Evolutionary conservation across 2,113 vertebrate genomes (phyloP), one percentile per base, ranked within the genome.

Genomic region (Cyprinus carpio): DNA sequence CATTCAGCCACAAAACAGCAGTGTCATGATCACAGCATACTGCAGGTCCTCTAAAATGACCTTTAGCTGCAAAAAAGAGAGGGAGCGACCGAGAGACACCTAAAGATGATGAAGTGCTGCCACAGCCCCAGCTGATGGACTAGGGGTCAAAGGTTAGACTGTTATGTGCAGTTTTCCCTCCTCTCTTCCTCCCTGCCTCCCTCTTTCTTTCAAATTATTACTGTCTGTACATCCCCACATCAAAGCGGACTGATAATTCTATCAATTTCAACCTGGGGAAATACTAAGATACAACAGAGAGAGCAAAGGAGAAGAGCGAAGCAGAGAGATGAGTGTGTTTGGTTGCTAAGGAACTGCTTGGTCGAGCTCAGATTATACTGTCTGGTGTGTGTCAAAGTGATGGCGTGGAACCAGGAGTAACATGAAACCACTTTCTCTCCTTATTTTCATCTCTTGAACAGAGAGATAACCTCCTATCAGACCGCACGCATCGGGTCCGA

Each of bases 291-390:
- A 82, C 75, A 56, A 54, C 65, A 69, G 74, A 83, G 72, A 23
- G 75, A 86, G 51, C 34, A 80, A 62, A 54, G 84, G 86, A 86
- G 90, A 87, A 34, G 79, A 11, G 51, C 18, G 5, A 78, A 81
- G 67, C 74, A 81, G 49, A 43, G n/a, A 83, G 64, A 85, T 85
- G 84, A 77, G 72, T 86, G 84, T 86, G 79, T 83, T 82, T 89
- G 88, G 90, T 90, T 90, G 90, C 90, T 88, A 88, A 90, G 90
- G 81, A 90, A 90, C 90, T 85, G 88, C 43, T 81, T 88, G 84
- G 87, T 85, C 25, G 88, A 62, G 74, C 75, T 75, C 27, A 78
- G 83, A 85, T 87, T 65, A 27, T 88, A 88, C 79, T 87, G 79
- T 87, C 82, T 79, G 72, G 64, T 86, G 69, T 88, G 77, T 84